A percentile compares a stretch with the other conserved stretches of the same genome.
Conservation (phyloP, 2,888 invertebrate genomes). For the Mesorhabditis belari region DNA sequence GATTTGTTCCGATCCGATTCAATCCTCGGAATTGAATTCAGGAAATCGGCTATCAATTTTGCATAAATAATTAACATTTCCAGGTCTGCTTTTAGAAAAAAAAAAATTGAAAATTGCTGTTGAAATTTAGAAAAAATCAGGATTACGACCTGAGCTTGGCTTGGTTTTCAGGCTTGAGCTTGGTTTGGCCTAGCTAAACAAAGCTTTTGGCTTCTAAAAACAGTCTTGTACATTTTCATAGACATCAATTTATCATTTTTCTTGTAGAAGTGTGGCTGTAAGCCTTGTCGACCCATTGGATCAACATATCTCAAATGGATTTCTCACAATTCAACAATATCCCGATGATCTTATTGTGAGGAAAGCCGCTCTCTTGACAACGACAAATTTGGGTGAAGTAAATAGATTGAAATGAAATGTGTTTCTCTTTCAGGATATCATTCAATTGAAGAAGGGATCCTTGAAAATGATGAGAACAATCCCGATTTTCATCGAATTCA, state of each 20-base stretch:
- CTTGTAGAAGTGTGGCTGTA: slow-evolving; percentile 17
- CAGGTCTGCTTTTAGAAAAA: no score
- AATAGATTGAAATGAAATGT: no score
- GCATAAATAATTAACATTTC: no score
- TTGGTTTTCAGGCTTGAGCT: no score
- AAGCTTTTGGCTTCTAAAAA: background rate
- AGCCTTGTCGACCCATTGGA: slow-evolving; percentile 17
- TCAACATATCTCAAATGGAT: slow-evolving; percentile 24
- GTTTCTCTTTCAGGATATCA: background rate
- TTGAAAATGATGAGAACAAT: background rate
- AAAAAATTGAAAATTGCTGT: background rate
- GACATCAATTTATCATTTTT: background rate
- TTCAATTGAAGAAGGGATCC: background rate
- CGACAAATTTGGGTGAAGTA: slow-evolving; percentile 23
- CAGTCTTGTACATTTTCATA: background rate
- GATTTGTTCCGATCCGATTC: no score
- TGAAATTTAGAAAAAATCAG: background rate
- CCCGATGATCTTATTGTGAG: slow-evolving; percentile 8
- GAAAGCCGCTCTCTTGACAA: slow-evolving; percentile 22
- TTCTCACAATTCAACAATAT: slow-evolving; percentile 32
- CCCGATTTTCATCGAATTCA: background rate
- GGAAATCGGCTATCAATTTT: no score
- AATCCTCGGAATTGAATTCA: no score
- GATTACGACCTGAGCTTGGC: no score
- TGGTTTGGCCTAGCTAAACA: background rate